These are phyloP conservation scores for Pyrgilauda ruficollis DNA, from an alignment of 2,113 vertebrate genomes.

Conservation along the genomic window DNA sequence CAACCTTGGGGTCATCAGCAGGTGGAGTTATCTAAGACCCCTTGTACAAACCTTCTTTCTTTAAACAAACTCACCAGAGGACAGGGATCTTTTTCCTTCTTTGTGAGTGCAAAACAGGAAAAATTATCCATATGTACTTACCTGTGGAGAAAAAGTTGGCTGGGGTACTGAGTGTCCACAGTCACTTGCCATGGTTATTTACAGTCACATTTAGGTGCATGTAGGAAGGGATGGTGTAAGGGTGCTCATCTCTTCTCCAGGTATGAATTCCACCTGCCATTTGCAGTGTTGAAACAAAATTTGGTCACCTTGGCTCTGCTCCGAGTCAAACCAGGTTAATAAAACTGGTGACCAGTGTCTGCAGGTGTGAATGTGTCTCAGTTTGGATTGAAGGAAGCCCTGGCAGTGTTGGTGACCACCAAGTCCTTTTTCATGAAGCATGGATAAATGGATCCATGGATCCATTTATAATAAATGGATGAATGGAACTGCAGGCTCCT, in stretches of 20 bases:
- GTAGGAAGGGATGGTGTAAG: background rate
- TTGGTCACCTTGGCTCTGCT: background rate
- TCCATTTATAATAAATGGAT: background rate
- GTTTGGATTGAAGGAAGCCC: background rate
- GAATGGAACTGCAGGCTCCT: background rate
- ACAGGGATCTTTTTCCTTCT: background rate
- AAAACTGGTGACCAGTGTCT: background rate
- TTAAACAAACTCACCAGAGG: background rate
- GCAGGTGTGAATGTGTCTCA: background rate
- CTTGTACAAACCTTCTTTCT: background rate
- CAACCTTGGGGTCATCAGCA: background rate
- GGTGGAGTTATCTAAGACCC: rapidly evolving
- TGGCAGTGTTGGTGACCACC: background rate
- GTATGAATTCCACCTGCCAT: background rate
- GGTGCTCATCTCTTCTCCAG: background rate
- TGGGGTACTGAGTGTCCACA: background rate
- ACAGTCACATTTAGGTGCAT: rapidly evolving
- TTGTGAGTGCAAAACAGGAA: background rate
- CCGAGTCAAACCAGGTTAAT: background rate
- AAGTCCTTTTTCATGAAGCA: background rate
- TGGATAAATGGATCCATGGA: background rate
- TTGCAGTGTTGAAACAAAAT: background rate
- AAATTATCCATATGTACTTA: background rate
- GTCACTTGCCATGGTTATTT: background rate
- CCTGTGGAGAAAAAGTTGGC: background rate